Evolutionary conservation across 2,888 invertebrate species (phyloP), one percentile per base, ranked within the genome.

Genomic region (Clunio marinus): DNA sequence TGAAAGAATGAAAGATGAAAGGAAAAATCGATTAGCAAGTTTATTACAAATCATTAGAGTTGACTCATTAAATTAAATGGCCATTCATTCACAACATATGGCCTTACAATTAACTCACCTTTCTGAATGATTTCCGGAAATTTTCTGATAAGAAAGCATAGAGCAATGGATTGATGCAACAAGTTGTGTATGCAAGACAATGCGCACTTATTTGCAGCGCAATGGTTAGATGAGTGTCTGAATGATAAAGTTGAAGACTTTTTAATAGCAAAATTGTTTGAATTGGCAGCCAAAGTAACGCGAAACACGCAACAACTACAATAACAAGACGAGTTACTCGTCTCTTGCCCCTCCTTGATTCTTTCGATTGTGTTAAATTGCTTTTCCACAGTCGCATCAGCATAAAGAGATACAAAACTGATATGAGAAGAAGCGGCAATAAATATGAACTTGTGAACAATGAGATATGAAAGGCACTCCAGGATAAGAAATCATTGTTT

Each of bases 121-220:
- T 85, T 70, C 82, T 83, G 78, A 96, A 96, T 37, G 93, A 93
- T 75, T 93, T 88, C 71, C 95, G 85, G 81, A 96, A 96, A 80
- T 93, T 94, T 74, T 95, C 94, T 2, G 94, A 94, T 67, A 96
- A 84, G 80, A 96, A 93, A 0, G 95, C 95, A 80, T 96, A 96
- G 62, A 96, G 84, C 71, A 96, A 86, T 0, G 96, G 96, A 79
- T 96, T 96, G 73, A 96, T 88, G 77, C 95, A 96, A 75, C 91
- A 91, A 82, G 95, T 3, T 8, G 32, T n/a, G 35, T 58, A 58
- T 2, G 93, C 92, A 46, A 88, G 79, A 27, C 88, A 86, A 72
- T 88, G 88, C 0, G 86, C 84, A 58, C 84, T 82, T 70, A 88
- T 87, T 79, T 88, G 88, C n/a, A 86, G 80, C 69, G 85, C 84